These are phyloP conservation scores for Drosophila rellima DNA, from an alignment of 2,888 invertebrate genomes.

Conservation along the genomic window DNA sequence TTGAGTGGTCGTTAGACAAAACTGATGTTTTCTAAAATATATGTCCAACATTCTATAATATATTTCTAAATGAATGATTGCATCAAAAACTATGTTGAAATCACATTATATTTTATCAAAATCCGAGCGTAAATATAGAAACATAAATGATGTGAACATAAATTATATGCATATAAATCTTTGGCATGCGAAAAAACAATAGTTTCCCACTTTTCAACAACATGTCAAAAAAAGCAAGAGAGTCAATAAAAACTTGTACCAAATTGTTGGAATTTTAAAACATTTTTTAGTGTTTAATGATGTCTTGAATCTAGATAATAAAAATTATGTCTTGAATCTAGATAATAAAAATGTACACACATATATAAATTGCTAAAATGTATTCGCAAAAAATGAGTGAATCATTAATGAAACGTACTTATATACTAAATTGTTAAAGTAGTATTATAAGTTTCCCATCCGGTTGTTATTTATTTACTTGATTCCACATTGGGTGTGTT, in stretches of 20 bases:
- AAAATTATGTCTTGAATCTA: no score
- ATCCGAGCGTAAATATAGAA: slow-evolving; percentile 11
- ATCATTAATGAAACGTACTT: slow-evolving; percentile 1
- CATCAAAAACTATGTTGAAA: slow-evolving; percentile 20
- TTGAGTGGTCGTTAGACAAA: slow-evolving; percentile 5
- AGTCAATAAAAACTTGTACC: slow-evolving; percentile 11
- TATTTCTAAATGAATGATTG: slow-evolving; percentile 13
- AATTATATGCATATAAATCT: slow-evolving; percentile 13
- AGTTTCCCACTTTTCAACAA: slow-evolving; percentile 9
- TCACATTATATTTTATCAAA: slow-evolving; percentile 8
- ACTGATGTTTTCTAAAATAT: slow-evolving; percentile 15
- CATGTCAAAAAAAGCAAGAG: slow-evolving; percentile 4
- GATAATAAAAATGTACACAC: no score
- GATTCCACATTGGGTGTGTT: neutral
- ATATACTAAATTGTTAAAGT: neutral
- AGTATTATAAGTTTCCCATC: neutral
- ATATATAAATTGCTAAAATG: neutral
- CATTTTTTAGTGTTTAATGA: slow-evolving; percentile 3
- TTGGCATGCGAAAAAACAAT: slow-evolving; percentile 16
- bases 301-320: neutral
- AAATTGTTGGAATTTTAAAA: slow-evolving; percentile 9
- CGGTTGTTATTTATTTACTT: slow-evolving; percentile 2
- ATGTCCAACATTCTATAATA: slow-evolving; percentile 9
- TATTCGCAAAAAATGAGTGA: slow-evolving; percentile 1
- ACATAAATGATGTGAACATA: slow-evolving; percentile 7